A percentile compares a stretch with the other conserved stretches of the same genome.
Evolutionary conservation across 2,113 vertebrate species (phyloP).

Genomic region (Boleophthalmus pectinirostris): DNA sequence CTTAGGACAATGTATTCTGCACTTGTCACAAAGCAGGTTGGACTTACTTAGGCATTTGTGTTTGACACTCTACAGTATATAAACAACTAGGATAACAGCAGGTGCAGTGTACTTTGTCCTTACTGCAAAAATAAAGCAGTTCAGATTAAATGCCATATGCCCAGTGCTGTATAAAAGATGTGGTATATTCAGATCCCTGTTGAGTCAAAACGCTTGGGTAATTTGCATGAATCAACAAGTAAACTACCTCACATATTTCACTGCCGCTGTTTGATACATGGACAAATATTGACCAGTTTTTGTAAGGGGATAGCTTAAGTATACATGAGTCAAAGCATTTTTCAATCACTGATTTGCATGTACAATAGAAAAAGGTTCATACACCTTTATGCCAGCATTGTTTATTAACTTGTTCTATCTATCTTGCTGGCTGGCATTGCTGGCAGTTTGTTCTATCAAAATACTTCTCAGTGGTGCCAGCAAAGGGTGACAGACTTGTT

Average conservation of each 20-base stretch:
- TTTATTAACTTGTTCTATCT: too few species aligned
- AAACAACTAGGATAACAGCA: not conserved
- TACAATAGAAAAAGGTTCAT: too few species aligned
- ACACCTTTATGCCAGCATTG: too few species aligned
- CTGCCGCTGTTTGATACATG: not conserved
- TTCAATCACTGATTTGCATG: too few species aligned
- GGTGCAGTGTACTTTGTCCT: not conserved
- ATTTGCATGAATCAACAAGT: not conserved
- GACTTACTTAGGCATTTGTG: not conserved
- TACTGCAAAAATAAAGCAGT: not conserved
- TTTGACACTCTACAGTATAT: not conserved
- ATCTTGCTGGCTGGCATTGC: too few species aligned
- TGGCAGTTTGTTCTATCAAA: too few species aligned
- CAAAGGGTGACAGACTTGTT: too few species aligned
- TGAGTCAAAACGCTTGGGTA: not conserved
- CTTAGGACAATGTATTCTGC: not conserved
- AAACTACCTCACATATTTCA: not conserved
- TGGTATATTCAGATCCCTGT: not conserved
- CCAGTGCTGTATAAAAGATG: not conserved
- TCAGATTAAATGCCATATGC: not conserved
- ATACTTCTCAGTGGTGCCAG: too few species aligned
- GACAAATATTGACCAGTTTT: not conserved
- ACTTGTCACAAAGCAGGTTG: not conserved
- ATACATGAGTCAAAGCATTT: not conserved
- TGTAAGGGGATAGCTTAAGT: not conserved